A percentile compares a stretch with the other conserved stretches of the same genome.
phyloP scores from a whole-genome alignment of 1,140 invertebrate genomes.

The Solen grandis region DNA sequence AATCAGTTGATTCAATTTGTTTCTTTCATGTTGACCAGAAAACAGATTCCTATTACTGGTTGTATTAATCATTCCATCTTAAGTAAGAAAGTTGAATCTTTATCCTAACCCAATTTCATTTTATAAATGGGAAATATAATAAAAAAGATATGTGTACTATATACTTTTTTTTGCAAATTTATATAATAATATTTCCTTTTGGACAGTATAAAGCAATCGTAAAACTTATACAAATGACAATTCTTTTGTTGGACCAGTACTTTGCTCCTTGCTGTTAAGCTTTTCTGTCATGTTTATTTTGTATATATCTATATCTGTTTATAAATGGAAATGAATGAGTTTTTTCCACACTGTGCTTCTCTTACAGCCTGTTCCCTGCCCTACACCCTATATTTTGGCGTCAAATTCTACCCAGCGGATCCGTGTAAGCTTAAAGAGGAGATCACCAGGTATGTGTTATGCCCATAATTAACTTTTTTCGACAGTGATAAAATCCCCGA shows the following conservation, averaged over 20 bases:
- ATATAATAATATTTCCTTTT: not conserved
- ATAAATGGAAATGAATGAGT: no score
- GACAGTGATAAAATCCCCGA: no score
- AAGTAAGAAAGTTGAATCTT: not conserved
- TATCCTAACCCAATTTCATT: no score
- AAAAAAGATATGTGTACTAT: no score
- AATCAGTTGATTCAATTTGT: not conserved
- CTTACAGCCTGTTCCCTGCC: conserved; percentile 65
- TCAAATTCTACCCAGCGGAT: conserved; percentile 77
- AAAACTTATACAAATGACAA: no score
- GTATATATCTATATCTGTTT: no score
- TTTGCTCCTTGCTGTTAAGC: no score
- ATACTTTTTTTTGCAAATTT: no score
- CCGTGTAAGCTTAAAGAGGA: conserved; percentile 75
- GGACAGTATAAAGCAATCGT: not conserved
- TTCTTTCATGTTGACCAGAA: not conserved
- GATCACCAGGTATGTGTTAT: conserved; percentile 72
- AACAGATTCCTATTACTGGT: not conserved
- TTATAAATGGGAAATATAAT: no score
- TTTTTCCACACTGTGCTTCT: not conserved
- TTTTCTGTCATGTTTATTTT: no score
- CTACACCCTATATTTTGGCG: conserved; percentile 74
- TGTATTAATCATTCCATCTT: not conserved
- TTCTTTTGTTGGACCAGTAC: no score
- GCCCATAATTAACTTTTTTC: no score